phyloP scores from a whole-genome alignment of 2,888 invertebrate genomes.

The Acanthosoma haemorrhoidale region DNA sequence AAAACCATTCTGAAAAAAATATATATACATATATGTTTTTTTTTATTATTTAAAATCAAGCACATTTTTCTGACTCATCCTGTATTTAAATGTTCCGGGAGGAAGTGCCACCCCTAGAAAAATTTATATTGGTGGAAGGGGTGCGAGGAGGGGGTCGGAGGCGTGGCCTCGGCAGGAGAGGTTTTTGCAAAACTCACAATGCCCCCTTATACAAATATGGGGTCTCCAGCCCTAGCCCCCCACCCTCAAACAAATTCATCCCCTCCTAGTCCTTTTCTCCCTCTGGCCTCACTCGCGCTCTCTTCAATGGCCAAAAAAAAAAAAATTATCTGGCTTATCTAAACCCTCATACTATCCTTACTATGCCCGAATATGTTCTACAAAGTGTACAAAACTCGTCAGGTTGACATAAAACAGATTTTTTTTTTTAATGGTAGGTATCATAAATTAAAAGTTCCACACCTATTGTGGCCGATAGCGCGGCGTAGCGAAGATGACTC shows the following conservation, averaged over 20 bases:
- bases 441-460: slow-evolving; percentile 29
- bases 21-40: not conserved
- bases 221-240: slow-evolving; percentile 11
- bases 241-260: slow-evolving; percentile 1
- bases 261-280: not conserved
- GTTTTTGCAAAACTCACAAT: slow-evolving; percentile 31
- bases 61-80: slow-evolving; percentile 28
- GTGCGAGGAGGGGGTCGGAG: slow-evolving; percentile 11
- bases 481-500: not conserved
- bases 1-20: not conserved
- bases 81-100: slow-evolving; percentile 25
- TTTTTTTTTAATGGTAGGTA: not conserved
- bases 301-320: not conserved
- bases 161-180: slow-evolving; percentile 18
- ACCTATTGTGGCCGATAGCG: not conserved
- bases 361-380: slow-evolving; percentile 26
- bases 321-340: slow-evolving; percentile 20
- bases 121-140: slow-evolving; percentile 27
- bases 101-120: slow-evolving; percentile 26
- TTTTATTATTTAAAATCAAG: slow-evolving; percentile 20
- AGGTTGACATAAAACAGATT: slow-evolving; percentile 13
- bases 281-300: not conserved
- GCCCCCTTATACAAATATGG: slow-evolving; percentile 31
- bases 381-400: slow-evolving; percentile 23
- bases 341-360: slow-evolving; percentile 30